These are phyloP conservation scores for Crotalus helleri DNA, from an alignment of 2,113 vertebrate species.

Conservation along the genomic window DNA sequence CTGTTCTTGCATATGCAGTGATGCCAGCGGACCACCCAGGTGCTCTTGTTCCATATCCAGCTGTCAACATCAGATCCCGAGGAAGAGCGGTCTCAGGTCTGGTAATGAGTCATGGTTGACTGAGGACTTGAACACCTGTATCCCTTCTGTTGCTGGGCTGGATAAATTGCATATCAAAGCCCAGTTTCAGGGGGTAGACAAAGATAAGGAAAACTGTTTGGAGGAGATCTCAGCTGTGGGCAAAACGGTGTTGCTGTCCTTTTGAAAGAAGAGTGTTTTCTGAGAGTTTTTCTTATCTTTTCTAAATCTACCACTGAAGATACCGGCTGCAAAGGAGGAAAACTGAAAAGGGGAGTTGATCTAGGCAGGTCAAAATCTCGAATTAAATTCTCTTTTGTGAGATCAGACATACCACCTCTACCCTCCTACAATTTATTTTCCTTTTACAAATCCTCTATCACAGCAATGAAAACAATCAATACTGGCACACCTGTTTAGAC, in stretches of 20 bases:
- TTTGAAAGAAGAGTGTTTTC: slow-evolving; percentile 10
- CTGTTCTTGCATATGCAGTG: background rate
- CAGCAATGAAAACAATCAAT: background rate
- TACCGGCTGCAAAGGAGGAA: accelerated
- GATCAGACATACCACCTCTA: background rate
- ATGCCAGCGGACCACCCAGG: background rate
- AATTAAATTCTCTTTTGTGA: accelerated
- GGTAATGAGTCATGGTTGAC: background rate
- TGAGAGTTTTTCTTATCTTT: slow-evolving; percentile 1
- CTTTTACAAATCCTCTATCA: background rate
- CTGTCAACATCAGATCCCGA: background rate
- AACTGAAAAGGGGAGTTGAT: background rate
- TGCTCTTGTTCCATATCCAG: background rate
- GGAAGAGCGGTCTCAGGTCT: background rate
- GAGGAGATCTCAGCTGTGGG: background rate
- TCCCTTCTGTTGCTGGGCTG: background rate
- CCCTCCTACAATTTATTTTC: background rate
- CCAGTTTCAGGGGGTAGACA: background rate
- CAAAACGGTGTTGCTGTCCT: background rate
- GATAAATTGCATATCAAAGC: background rate
- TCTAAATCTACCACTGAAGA: background rate
- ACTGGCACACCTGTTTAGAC: background rate
- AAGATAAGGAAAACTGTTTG: background rate
- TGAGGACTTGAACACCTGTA: background rate
- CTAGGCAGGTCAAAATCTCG: background rate